Conservation (phyloP, 2,113 vertebrate genomes). For the Larimichthys polyactis region DNA sequence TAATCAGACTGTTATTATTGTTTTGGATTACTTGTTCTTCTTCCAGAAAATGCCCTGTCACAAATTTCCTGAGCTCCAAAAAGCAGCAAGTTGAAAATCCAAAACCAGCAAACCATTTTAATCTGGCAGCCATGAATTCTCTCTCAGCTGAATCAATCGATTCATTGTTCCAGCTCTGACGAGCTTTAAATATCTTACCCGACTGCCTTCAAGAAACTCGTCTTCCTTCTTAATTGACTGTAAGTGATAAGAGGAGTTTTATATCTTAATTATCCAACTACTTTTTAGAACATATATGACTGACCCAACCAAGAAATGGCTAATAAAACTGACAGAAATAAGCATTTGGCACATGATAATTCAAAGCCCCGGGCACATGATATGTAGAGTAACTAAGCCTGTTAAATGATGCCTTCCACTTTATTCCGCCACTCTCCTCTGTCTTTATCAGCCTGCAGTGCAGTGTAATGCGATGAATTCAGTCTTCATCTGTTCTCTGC, state of each 20-base stretch:
- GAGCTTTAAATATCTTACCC: constrained; percentile 15
- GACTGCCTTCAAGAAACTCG: background rate
- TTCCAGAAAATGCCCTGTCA: background rate
- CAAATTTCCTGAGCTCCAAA: background rate
- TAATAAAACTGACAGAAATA: constrained; percentile 10
- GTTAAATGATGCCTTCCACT: constrained; percentile 50
- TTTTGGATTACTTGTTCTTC: background rate
- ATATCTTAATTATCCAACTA: background rate
- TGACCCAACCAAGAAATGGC: background rate
- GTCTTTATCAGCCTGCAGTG: constrained; percentile 35
- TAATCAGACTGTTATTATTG: background rate
- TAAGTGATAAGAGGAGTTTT: background rate
- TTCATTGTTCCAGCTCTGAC: background rate
- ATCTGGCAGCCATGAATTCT: background rate
- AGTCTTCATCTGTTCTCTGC: constrained; percentile 53
- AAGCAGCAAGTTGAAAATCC: background rate
- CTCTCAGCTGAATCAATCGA: background rate
- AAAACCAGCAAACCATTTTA: background rate
- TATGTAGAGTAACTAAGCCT: constrained; percentile 2
- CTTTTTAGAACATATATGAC: background rate
- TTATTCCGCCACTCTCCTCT: constrained; percentile 31
- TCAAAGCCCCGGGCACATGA: constrained; percentile 11
- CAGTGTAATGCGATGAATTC: constrained; percentile 57
- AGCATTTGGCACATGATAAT: background rate
- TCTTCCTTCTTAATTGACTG: background rate